Percentiles rank a stretch among this genome's conserved stretches.
Evolutionary conservation across 2,113 vertebrate species (phyloP).

Genomic region (Dasypus novemcinctus): DNA sequence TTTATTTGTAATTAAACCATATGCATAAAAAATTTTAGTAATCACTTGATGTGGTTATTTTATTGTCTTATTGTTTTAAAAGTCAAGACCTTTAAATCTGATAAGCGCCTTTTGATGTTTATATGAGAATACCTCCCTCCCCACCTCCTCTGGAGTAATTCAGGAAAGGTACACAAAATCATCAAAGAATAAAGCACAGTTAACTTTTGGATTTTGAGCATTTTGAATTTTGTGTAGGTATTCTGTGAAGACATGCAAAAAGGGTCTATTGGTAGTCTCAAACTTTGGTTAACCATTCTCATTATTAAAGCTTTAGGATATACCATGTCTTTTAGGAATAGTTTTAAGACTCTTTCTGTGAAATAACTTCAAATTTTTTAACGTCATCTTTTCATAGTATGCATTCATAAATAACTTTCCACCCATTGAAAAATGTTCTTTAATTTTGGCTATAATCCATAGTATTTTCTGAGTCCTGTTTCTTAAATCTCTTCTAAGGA

Average conservation of each 20-base stretch:
- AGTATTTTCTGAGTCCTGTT: constrained; percentile 50
- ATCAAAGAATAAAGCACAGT: neutral
- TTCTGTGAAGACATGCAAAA: constrained; percentile 27
- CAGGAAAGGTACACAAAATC: constrained; percentile 2
- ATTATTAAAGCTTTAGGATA: constrained; percentile 7
- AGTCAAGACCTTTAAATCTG: constrained; percentile 28
- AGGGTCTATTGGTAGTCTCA: constrained; percentile 29
- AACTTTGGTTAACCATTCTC: constrained; percentile 14
- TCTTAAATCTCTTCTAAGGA: constrained; percentile 55
- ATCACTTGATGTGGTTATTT: constrained; percentile 35
- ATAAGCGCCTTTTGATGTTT: constrained; percentile 42
- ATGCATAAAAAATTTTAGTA: constrained; percentile 14
- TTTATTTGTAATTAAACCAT: constrained; percentile 5
- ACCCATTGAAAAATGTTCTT: constrained; percentile 52
- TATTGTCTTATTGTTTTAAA: constrained; percentile 36
- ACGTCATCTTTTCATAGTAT: neutral
- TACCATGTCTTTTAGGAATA: neutral
- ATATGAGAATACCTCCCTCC: neutral
- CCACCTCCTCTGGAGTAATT: neutral
- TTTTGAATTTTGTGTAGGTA: constrained; percentile 23
- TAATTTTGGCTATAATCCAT: constrained; percentile 30
- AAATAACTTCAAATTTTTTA: constrained; percentile 48
- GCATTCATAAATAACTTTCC: constrained; percentile 51
- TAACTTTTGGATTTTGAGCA: neutral
- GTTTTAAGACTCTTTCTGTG: constrained; percentile 26